Evolutionary conservation across 1,140 invertebrate species (phyloP).

Genomic region (Macrocentrus cingulum): DNA sequence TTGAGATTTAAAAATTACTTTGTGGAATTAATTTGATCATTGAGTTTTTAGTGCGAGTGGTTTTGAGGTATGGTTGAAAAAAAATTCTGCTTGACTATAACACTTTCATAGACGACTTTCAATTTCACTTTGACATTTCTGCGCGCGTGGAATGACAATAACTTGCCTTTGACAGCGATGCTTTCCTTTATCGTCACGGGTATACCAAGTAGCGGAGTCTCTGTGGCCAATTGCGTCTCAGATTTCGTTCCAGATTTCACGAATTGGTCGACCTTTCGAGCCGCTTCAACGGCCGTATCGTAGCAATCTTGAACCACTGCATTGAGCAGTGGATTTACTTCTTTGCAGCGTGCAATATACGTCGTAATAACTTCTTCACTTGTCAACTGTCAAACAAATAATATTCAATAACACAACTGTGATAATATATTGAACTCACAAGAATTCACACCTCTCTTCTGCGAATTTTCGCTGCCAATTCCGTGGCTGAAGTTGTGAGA

Average conservation of each 20-base stretch:
- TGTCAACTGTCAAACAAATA: slow-evolving; percentile 50
- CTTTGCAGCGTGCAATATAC: slow-evolving; percentile 66
- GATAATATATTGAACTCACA: no score
- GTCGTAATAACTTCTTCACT: slow-evolving; percentile 65
- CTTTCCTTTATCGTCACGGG: slow-evolving; percentile 73
- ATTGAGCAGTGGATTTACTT: slow-evolving; percentile 72
- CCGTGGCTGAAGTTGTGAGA: slow-evolving; percentile 64
- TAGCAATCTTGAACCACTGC: slow-evolving; percentile 70
- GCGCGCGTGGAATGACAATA: no score
- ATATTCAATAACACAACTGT: no score
- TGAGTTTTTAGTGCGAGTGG: no score
- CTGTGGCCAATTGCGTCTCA: slow-evolving; percentile 55
- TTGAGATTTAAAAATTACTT: no score
- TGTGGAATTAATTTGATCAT: no score
- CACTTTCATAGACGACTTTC: no score
- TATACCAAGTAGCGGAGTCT: slow-evolving; percentile 67
- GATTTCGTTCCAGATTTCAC: slow-evolving; percentile 50
- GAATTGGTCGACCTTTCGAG: slow-evolving; percentile 57
- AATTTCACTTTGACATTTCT: no score
- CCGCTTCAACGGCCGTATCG: slow-evolving; percentile 65
- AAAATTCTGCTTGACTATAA: no score
- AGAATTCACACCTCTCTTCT: slow-evolving; percentile 63
- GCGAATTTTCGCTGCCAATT: slow-evolving; percentile 64
- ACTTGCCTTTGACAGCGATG: slow-evolving; percentile 64
- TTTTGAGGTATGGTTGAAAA: no score